Percentiles rank a stretch among this genome's conserved stretches.
Conservation (phyloP, 2,797 vertebrate genomes). For the Aplochiton taeniatus region DNA sequence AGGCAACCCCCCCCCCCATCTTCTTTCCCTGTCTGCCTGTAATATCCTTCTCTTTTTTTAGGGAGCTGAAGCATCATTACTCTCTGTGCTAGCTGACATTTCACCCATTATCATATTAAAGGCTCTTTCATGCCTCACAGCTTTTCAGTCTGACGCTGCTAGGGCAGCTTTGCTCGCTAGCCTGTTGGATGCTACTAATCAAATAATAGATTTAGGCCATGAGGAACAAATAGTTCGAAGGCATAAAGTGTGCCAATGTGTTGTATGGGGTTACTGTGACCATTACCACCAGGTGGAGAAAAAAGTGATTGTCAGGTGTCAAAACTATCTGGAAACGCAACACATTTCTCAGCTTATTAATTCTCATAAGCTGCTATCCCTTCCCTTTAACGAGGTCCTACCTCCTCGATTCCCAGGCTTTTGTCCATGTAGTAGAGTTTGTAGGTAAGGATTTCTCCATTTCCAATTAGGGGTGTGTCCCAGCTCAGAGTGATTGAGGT, state of each 20-base stretch:
- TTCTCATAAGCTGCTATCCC: background rate
- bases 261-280: too few relatives aligned
- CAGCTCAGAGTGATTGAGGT: slow-evolving; percentile 85
- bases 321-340: too few relatives aligned
- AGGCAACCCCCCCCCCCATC: slow-evolving; percentile 47
- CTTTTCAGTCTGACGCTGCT: too few relatives aligned
- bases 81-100: slow-evolving; percentile 54
- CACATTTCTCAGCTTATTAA: too few relatives aligned
- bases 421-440: slow-evolving; percentile 94
- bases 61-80: slow-evolving; percentile 67
- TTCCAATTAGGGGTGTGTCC: slow-evolving; percentile 90
- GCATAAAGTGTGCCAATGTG: too few relatives aligned
- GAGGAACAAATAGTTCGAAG: too few relatives aligned
- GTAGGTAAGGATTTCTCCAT: slow-evolving; percentile 93
- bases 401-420: slow-evolving; percentile 87
- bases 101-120: slow-evolving; percentile 77
- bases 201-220: too few relatives aligned
- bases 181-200: background rate
- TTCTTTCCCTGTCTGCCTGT: slow-evolving; percentile 25
- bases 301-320: too few relatives aligned
- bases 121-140: slow-evolving; percentile 70
- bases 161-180: slow-evolving; percentile 5
- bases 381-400: slow-evolving; percentile 45
- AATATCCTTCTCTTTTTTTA: slow-evolving; percentile 36
- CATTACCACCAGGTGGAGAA: too few relatives aligned